Percentiles rank a stretch among this genome's conserved stretches.
phyloP scores from a whole-genome alignment of 2,888 invertebrate species.

The Sepiola atlantica region DNA sequence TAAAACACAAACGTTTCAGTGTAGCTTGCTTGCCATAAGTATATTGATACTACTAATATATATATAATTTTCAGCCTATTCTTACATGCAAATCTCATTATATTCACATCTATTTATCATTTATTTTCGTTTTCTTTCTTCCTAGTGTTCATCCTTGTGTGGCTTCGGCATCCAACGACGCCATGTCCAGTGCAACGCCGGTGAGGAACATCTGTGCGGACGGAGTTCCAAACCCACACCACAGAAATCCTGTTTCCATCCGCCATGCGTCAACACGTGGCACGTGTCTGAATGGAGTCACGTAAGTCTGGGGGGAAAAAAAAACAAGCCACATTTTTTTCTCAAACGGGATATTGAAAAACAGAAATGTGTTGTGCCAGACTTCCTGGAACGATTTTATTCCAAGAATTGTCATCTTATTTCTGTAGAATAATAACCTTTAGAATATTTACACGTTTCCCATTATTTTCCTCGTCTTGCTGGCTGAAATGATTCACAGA shows the following conservation, averaged over 20 bases:
- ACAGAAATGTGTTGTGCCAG: too few species aligned
- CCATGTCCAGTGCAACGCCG: slow-evolving; percentile 38
- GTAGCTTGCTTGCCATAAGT: too few species aligned
- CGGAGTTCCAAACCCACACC: neutral
- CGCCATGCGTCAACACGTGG: slow-evolving; percentile 41
- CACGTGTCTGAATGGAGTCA: slow-evolving; percentile 32
- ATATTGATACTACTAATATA: neutral
- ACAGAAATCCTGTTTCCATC: slow-evolving; percentile 38
- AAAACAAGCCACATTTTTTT: too few species aligned
- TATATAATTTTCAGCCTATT: neutral
- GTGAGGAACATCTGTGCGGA: neutral
- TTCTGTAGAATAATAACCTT: too few species aligned
- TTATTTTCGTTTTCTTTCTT: neutral
- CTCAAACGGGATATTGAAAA: too few species aligned
- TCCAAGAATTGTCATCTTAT: too few species aligned
- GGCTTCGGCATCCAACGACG: slow-evolving; percentile 43
- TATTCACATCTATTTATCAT: neutral
- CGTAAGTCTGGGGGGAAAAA: neutral
- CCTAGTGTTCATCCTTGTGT: slow-evolving; percentile 38
- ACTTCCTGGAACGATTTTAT: too few species aligned
- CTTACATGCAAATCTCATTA: neutral
- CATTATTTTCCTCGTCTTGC: too few species aligned
- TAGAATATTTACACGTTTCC: too few species aligned
- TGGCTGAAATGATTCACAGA: too few species aligned
- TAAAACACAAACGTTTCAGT: too few species aligned